Evolutionary conservation across 2,113 vertebrate genomes (phyloP).

Genomic region (Panthera tigris): DNA sequence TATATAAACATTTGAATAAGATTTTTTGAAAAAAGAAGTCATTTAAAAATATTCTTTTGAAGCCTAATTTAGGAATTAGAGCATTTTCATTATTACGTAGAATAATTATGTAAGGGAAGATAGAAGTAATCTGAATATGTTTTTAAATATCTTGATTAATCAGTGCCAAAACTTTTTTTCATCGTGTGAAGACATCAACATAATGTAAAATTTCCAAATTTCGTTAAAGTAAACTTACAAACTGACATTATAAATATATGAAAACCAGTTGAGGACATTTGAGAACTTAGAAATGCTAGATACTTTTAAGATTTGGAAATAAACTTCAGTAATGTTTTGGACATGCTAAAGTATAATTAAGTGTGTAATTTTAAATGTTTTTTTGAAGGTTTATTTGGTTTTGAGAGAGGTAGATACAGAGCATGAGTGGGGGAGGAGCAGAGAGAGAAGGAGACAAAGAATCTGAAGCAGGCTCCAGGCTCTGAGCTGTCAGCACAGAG

Average conservation of each 20-base stretch:
- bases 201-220: background rate
- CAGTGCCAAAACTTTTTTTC: background rate
- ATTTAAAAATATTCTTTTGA: background rate
- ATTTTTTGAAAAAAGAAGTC: background rate
- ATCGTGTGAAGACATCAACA: background rate
- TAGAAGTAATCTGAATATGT: background rate
- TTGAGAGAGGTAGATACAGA: too few relatives aligned
- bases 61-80: background rate
- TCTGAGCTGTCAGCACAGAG: too few relatives aligned
- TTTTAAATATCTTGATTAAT: slow-evolving; percentile 34
- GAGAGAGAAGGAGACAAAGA: too few relatives aligned
- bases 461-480: too few relatives aligned
- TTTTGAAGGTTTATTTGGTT: too few relatives aligned
- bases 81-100: background rate
- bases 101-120: background rate
- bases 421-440: too few relatives aligned
- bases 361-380: background rate
- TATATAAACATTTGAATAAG: background rate
- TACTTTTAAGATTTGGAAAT: slow-evolving; percentile 33
- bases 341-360: background rate
- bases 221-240: background rate
- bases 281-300: background rate
- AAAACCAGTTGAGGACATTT: slow-evolving; percentile 3
- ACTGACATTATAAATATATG: background rate
- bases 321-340: background rate